A percentile compares a stretch with the other conserved stretches of the same genome.
Conservation (phyloP, 2,888 invertebrate species). For the Odontothrips loti region DNA sequence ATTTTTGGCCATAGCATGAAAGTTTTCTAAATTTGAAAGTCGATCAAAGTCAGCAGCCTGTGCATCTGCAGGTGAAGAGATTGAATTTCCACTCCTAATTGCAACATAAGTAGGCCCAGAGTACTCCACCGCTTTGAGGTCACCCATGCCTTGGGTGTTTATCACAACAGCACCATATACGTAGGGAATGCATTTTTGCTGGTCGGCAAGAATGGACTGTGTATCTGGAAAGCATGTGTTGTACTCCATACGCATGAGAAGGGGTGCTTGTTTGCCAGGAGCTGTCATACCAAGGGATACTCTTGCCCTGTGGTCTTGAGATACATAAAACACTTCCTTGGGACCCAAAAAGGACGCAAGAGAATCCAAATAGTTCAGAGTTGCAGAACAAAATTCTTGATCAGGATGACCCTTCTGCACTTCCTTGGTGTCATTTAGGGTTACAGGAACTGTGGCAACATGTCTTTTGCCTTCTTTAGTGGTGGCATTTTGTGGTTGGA, state of each 20-base stretch:
- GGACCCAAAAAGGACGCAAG: constrained; percentile 41
- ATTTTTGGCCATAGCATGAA: constrained; percentile 38
- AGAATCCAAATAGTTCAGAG: constrained; percentile 40
- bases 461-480: constrained; percentile 41
- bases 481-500: constrained; percentile 38
- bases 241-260: constrained; percentile 42
- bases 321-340: constrained; percentile 33
- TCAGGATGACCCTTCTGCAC: constrained; percentile 41
- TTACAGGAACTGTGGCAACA: constrained; percentile 43
- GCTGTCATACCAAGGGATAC: constrained; percentile 45
- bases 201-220: constrained; percentile 42
- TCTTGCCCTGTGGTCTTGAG: constrained; percentile 44
- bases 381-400: constrained; percentile 40
- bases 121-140: constrained; percentile 43
- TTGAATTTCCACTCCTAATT: constrained; percentile 42
- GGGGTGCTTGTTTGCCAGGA: constrained; percentile 45
- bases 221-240: constrained; percentile 41
- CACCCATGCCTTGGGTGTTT: constrained; percentile 39
- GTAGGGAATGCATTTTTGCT: constrained; percentile 43
- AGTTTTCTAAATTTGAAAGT: constrained; percentile 38
- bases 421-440: constrained; percentile 35
- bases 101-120: constrained; percentile 47
- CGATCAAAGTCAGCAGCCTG: constrained; percentile 41
- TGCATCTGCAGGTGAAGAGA: constrained; percentile 39
- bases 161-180: constrained; percentile 42